phyloP scores from a whole-genome alignment of 2,797 vertebrate genomes.

The Pipistrellus pipistrellus region DNA sequence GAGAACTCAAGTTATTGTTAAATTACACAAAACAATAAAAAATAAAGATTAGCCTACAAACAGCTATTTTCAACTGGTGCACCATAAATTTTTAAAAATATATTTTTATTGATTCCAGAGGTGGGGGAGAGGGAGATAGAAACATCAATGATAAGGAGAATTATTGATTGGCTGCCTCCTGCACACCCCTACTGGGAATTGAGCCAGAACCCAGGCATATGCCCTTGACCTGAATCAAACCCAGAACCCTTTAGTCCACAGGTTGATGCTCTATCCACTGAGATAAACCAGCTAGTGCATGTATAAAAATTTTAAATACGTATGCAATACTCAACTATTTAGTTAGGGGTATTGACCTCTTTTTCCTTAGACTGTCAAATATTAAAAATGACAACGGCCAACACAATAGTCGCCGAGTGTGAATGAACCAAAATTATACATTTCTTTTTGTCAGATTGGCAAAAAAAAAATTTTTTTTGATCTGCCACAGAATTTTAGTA shows the following conservation, averaged over 20 bases:
- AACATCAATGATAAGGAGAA: no score
- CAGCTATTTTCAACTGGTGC: background rate
- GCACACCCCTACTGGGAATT: no score
- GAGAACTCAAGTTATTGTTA: background rate
- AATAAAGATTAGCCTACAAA: background rate
- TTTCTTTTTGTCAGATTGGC: background rate
- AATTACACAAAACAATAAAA: conserved; percentile 45
- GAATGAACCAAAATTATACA: background rate
- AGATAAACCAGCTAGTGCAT: background rate
- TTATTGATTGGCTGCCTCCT: no score
- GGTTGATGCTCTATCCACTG: no score
- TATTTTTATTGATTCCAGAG: no score
- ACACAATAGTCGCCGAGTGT: background rate
- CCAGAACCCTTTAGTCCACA: no score
- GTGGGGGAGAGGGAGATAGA: no score
- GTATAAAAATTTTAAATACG: background rate
- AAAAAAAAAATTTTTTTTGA: background rate
- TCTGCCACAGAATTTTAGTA: background rate
- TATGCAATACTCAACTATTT: background rate
- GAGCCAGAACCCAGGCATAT: no score
- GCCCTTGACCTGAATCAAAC: no score
- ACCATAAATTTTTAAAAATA: background rate
- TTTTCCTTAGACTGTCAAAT: background rate
- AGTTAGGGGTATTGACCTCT: background rate
- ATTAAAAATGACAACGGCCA: background rate